These are phyloP conservation scores for Carlito syrichta DNA, from an alignment of 2,113 vertebrate species.

Conservation along the genomic window DNA sequence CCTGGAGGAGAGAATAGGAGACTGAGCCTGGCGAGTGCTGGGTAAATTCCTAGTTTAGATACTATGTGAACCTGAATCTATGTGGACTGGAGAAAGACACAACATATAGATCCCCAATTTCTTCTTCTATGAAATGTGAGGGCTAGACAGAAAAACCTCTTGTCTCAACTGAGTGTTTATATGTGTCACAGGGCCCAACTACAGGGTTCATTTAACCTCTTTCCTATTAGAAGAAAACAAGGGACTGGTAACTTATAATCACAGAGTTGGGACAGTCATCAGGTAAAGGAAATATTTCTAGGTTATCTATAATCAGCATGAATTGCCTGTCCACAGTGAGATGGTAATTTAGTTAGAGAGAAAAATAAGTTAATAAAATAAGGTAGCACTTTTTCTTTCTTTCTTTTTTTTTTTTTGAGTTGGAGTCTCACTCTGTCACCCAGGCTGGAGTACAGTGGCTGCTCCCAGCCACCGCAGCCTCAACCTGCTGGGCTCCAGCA, in stretches of 20 bases:
- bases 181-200: fast-evolving
- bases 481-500: too few relatives aligned
- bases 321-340: not conserved
- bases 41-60: not conserved
- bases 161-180: fast-evolving
- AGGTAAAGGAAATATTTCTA: not conserved
- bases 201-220: not conserved
- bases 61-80: not conserved
- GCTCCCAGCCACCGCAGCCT: too few relatives aligned
- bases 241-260: not conserved
- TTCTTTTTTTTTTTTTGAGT: too few relatives aligned
- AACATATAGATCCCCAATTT: too few relatives aligned
- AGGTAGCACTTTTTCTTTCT: not conserved
- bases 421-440: too few relatives aligned
- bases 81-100: not conserved
- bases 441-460: too few relatives aligned
- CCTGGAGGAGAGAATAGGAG: not conserved
- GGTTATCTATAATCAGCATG: not conserved
- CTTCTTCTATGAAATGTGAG: not conserved
- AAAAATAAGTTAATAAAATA: not conserved
- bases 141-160: not conserved
- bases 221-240: not conserved
- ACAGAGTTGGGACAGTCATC: not conserved
- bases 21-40: not conserved
- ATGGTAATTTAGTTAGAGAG: not conserved